phyloP scores from a whole-genome alignment of 1,140 invertebrate genomes.

The Cheumatopsyche charites region DNA sequence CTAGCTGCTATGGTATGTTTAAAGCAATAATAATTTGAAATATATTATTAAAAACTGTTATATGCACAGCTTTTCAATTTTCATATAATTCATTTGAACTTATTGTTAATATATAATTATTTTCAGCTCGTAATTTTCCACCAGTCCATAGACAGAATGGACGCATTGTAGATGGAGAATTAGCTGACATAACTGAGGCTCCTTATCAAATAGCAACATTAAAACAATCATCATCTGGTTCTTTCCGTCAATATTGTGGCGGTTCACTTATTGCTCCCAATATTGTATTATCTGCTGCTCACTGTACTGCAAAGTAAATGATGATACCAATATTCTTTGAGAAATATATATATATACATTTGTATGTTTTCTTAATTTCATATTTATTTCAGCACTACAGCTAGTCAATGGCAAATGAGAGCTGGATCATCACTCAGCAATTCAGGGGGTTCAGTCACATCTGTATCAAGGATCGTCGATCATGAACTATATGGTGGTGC shows the following conservation, averaged over 20 bases:
- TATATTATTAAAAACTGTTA: too few relatives aligned
- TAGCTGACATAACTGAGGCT: constrained; percentile 18
- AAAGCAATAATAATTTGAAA: too few relatives aligned
- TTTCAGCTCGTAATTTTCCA: too few relatives aligned
- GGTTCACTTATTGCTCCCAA: constrained; percentile 9
- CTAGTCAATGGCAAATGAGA: constrained; percentile 42
- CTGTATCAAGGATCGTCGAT: constrained; percentile 48
- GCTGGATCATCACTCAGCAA: constrained; percentile 52
- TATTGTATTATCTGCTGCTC: constrained; percentile 22
- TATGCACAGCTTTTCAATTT: too few relatives aligned
- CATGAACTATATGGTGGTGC: constrained; percentile 47
- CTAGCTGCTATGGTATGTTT: too few relatives aligned
- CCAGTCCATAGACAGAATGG: too few relatives aligned
- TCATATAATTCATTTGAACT: too few relatives aligned
- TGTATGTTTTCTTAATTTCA: too few relatives aligned
- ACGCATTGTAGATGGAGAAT: constrained; percentile 22
- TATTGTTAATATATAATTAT: too few relatives aligned
- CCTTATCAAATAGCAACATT: constrained; percentile 26
- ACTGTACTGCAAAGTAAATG: constrained; percentile 17
- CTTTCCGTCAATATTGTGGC: neutral
- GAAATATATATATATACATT: too few relatives aligned
- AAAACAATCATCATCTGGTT: neutral
- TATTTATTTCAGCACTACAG: neutral
- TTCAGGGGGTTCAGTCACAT: constrained; percentile 51
- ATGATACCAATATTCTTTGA: too few relatives aligned